Percentiles rank a stretch among this genome's conserved stretches.
Conservation (phyloP, 37 sponge, comb jelly and placozoan species). For the Spongilla lacustris region DNA sequence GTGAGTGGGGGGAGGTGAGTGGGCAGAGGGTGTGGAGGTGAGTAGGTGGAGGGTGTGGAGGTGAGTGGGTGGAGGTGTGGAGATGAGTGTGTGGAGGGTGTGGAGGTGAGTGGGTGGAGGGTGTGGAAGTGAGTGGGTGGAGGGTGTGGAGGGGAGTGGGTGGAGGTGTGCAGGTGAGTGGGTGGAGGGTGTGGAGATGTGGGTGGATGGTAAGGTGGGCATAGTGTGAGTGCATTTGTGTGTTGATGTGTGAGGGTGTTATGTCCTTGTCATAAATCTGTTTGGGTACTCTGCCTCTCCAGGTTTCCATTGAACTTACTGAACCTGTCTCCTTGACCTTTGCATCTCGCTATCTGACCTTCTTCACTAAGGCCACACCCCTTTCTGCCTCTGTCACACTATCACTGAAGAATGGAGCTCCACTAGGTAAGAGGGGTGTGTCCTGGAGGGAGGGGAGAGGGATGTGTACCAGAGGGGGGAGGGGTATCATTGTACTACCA, state of each 20-base stretch:
- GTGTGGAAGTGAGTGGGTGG: background rate
- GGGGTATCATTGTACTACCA: too few relatives aligned
- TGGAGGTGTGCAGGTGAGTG: background rate
- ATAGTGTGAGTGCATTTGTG: background rate
- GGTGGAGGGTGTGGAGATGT: background rate
- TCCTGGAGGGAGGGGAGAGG: too few relatives aligned
- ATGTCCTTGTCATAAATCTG: too few relatives aligned
- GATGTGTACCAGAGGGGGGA: too few relatives aligned
- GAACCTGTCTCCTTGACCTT: constrained; percentile 92
- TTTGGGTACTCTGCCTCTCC: too few relatives aligned
- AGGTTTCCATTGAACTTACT: constrained; percentile 87
- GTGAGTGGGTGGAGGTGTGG: background rate
- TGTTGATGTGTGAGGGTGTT: too few relatives aligned
- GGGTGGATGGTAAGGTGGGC: background rate
- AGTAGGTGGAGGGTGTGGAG: too few relatives aligned
- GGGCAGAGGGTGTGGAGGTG: background rate
- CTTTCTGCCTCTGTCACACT: constrained; percentile 74
- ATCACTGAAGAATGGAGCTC: constrained; percentile 74
- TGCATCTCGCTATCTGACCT: constrained; percentile 89
- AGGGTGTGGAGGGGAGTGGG: background rate
- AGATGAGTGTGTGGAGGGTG: background rate
- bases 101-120: constrained; percentile 21
- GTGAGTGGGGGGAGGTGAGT: too few relatives aligned
- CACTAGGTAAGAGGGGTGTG: constrained; percentile 70
- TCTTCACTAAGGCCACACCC: constrained; percentile 83